Evolutionary conservation across 2,113 vertebrate species (phyloP).

Genomic region (Myodes glareolus): DNA sequence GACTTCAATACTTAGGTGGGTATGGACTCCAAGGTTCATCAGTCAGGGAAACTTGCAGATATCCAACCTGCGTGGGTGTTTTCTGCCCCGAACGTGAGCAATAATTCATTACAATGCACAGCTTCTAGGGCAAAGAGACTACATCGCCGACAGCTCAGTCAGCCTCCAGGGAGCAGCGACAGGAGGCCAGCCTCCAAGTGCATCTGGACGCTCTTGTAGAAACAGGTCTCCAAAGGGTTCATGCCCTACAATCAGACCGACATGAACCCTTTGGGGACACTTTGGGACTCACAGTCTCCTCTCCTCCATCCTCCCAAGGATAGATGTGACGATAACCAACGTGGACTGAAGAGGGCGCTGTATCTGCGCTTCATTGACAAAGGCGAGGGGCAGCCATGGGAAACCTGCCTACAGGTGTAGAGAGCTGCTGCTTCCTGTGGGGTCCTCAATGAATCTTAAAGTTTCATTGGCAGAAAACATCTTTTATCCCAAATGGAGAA

Average conservation of each 20-base stretch:
- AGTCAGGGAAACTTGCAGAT: not conserved
- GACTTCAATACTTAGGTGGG: not conserved
- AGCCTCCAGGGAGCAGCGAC: accelerated
- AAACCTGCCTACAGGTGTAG: not conserved
- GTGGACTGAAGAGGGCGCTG: not conserved
- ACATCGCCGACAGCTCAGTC: not conserved
- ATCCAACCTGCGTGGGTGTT: not conserved
- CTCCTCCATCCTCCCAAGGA: constrained; percentile 22
- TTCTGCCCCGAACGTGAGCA: not conserved
- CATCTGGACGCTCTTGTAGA: accelerated
- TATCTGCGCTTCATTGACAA: not conserved
- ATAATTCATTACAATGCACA: not conserved
- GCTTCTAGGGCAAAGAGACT: accelerated
- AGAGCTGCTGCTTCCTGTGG: constrained; percentile 36
- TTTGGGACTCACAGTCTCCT: not conserved
- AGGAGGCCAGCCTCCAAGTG: accelerated
- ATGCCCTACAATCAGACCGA: not conserved
- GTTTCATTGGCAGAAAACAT: constrained; percentile 39
- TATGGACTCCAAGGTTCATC: not conserved
- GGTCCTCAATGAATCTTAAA: constrained; percentile 30
- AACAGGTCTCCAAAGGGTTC: accelerated
- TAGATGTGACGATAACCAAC: not conserved
- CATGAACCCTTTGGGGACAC: not conserved
- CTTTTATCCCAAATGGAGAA: constrained; percentile 59
- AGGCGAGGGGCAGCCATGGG: not conserved